These are phyloP conservation scores for Anhinga anhinga DNA, from an alignment of 2,113 vertebrate genomes.

Conservation along the genomic window DNA sequence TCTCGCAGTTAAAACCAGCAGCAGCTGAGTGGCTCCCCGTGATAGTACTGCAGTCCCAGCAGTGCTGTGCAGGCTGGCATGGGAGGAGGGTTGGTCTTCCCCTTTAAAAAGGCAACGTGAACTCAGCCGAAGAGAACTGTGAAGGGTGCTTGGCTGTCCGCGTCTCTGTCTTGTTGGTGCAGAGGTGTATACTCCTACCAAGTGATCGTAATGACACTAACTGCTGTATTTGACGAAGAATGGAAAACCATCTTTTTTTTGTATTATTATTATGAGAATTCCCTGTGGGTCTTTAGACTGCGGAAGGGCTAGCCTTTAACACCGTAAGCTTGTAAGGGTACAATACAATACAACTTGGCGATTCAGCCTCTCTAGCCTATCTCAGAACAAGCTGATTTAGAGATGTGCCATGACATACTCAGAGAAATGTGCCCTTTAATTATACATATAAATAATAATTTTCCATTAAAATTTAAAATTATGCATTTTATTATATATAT, in stretches of 20 bases:
- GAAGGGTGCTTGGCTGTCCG: neutral
- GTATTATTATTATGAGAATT: neutral
- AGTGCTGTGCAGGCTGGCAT: neutral
- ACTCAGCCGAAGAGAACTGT: neutral
- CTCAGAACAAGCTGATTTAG: neutral
- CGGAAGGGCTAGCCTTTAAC: neutral
- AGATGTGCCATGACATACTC: too few relatives aligned
- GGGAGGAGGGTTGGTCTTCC: too few relatives aligned
- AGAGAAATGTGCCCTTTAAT: neutral
- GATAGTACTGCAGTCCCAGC: neutral
- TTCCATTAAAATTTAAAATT: neutral
- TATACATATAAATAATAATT: neutral
- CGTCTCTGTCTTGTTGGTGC: neutral
- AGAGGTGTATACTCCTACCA: neutral
- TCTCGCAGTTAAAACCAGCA: neutral
- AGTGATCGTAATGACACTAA: neutral
- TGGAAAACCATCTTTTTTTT: neutral
- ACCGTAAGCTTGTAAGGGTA: neutral
- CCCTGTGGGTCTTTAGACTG: neutral
- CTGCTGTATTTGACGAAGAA: neutral
- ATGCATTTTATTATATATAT: neutral
- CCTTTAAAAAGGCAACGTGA: neutral
- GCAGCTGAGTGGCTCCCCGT: neutral
- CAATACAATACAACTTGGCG: neutral
- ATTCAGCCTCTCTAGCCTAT: neutral